These are phyloP conservation scores for Aphrocallistes beatrix DNA, from an alignment of 37 sponge, comb jelly and placozoan genomes.

Conservation along the genomic window DNA sequence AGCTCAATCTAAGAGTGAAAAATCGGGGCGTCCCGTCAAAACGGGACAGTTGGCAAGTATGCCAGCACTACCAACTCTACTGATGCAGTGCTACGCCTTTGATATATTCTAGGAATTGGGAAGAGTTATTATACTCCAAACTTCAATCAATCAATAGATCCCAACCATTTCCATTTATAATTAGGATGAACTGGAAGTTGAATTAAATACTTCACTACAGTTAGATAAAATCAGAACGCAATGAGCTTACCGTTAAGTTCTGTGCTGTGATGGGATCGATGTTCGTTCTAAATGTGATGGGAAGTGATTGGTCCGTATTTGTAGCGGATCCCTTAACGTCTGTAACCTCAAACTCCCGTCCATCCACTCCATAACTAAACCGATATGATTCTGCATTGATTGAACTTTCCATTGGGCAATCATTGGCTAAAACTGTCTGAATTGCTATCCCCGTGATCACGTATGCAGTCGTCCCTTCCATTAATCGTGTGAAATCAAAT, in stretches of 20 bases:
- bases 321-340: background rate
- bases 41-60: too few species aligned
- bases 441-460: background rate
- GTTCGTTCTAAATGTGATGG: background rate
- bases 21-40: too few species aligned
- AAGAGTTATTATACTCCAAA: too few species aligned
- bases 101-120: too few species aligned
- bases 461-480: background rate
- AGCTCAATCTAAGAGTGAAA: too few species aligned
- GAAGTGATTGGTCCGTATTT: background rate
- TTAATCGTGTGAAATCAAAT: background rate
- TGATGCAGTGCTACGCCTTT: too few species aligned
- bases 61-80: too few species aligned
- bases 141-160: too few species aligned
- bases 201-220: too few species aligned
- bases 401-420: background rate
- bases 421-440: background rate
- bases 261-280: background rate
- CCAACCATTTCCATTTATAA: too few species aligned
- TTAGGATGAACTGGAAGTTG: too few species aligned
- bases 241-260: background rate
- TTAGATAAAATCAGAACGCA: too few species aligned
- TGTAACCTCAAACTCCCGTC: background rate
- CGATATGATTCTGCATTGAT: background rate
- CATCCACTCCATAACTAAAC: background rate